Conservation (phyloP, 1,140 invertebrate species). For the Samia ricini region DNA sequence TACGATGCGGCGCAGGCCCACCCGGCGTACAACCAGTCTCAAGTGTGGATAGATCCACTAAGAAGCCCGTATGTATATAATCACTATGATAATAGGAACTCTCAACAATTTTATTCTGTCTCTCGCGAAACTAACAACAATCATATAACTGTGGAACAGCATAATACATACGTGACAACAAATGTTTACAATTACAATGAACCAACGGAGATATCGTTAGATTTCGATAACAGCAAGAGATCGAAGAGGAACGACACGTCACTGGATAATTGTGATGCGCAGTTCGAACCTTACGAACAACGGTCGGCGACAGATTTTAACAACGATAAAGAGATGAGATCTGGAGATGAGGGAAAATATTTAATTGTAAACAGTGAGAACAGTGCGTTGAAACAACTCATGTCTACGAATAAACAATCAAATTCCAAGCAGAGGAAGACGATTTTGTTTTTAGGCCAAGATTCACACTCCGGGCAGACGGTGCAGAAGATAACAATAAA, state of each 20-base stretch:
- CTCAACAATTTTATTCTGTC: constrained; percentile 12
- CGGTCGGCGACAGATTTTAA: constrained; percentile 53
- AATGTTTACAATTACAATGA: constrained; percentile 59
- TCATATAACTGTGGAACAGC: constrained; percentile 52
- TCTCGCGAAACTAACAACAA: constrained; percentile 2
- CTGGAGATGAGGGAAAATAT: constrained; percentile 39
- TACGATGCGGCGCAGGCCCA: constrained; percentile 26
- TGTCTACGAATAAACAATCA: constrained; percentile 57
- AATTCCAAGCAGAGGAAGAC: constrained; percentile 56
- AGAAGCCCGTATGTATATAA: constrained; percentile 59
- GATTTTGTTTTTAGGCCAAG: constrained; percentile 54
- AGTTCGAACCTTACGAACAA: constrained; percentile 48
- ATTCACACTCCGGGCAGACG: constrained; percentile 52
- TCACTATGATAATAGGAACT: constrained; percentile 31
- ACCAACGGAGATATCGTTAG: constrained; percentile 34
- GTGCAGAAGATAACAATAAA: constrained; percentile 62
- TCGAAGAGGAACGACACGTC: constrained; percentile 30
- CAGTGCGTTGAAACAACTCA: constrained; percentile 59
- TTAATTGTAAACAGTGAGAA: constrained; percentile 45
- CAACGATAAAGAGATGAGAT: constrained; percentile 44
- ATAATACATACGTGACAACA: constrained; percentile 58
- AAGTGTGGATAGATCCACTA: constrained; percentile 62
- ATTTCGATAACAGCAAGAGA: constrained; percentile 45
- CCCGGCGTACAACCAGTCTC: constrained; percentile 43
- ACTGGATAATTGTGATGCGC: constrained; percentile 29